These are phyloP conservation scores for Cremastinae sp. DNA, from an alignment of 2,888 invertebrate species.

Conservation along the genomic window DNA sequence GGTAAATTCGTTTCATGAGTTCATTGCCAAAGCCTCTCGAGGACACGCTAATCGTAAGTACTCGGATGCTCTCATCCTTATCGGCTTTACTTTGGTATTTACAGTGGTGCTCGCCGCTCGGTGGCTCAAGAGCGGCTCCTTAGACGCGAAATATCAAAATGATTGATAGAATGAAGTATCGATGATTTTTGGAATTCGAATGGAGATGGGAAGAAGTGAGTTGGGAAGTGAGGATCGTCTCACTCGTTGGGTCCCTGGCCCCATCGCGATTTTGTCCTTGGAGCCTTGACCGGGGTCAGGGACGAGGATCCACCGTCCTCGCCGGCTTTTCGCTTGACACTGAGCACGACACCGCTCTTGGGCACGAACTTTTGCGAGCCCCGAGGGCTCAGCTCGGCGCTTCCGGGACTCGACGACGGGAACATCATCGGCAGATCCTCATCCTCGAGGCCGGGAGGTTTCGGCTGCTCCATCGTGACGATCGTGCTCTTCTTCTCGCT, in stretches of 20 bases:
- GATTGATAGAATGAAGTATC: neutral
- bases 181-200: conserved; percentile 2
- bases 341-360: conserved; percentile 74
- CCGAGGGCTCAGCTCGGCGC: conserved; percentile 15
- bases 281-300: conserved; percentile 62
- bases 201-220: conserved; percentile 2
- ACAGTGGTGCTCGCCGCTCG: conserved; percentile 45
- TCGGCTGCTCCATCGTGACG: conserved; percentile 71
- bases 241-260: conserved; percentile 75
- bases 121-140: neutral
- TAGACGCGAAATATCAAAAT: conserved; percentile 7
- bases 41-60: conserved; percentile 43
- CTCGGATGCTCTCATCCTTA: conserved; percentile 33
- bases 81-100: conserved; percentile 61
- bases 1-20: conserved; percentile 20
- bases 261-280: conserved; percentile 76
- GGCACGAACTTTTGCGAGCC: conserved; percentile 66
- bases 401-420: conserved; percentile 58
- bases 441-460: conserved; percentile 76
- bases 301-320: conserved; percentile 66
- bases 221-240: conserved; percentile 47
- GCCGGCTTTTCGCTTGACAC: conserved; percentile 72
- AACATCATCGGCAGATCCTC: conserved; percentile 71
- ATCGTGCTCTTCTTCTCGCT: conserved; percentile 4
- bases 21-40: conserved; percentile 15